phyloP scores from a whole-genome alignment of 2,797 vertebrate genomes.

The Sebastes oblongus region DNA sequence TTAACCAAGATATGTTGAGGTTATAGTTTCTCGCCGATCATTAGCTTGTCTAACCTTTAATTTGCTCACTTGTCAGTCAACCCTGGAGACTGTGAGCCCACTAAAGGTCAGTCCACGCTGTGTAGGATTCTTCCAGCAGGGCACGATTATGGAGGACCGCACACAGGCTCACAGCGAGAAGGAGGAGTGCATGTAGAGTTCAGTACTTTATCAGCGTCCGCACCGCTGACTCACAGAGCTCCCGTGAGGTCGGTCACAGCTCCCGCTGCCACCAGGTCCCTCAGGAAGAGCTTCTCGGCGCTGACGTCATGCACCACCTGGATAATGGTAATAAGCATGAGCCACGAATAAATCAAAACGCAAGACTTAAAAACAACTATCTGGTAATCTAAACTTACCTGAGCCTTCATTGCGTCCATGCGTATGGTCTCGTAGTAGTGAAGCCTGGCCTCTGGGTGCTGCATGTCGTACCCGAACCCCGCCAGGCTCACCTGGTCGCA shows the following conservation, averaged over 20 bases:
- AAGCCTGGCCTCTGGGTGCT: slow-evolving; percentile 77
- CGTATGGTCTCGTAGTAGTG: slow-evolving; percentile 83
- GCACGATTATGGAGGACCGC: not conserved
- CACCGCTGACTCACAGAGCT: slow-evolving; percentile 65
- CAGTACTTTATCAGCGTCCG: slow-evolving; percentile 3
- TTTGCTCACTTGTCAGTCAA: slow-evolving; percentile 20
- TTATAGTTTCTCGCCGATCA: not conserved
- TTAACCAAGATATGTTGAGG: not conserved
- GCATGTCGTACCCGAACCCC: slow-evolving; percentile 85
- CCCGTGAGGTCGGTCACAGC: slow-evolving; percentile 83
- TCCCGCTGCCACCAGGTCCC: slow-evolving; percentile 77
- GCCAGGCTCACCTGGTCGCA: slow-evolving; percentile 86
- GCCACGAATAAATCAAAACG: not conserved
- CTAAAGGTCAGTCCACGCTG: slow-evolving; percentile 50
- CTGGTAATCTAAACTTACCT: slow-evolving; percentile 46
- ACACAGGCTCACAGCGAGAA: not conserved
- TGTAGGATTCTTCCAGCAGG: not conserved
- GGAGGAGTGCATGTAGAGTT: slow-evolving; percentile 25
- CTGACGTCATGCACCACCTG: slow-evolving; percentile 84
- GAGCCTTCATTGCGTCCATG: slow-evolving; percentile 80
- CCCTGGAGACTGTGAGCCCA: not conserved
- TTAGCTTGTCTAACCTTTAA: slow-evolving; percentile 15
- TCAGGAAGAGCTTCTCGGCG: slow-evolving; percentile 82
- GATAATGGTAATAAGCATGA: not conserved
- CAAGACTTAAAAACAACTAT: not conserved